These are phyloP conservation scores for Anthopleura sola DNA, from an alignment of 64 coral and sea anemone genomes.

Conservation along the genomic window DNA sequence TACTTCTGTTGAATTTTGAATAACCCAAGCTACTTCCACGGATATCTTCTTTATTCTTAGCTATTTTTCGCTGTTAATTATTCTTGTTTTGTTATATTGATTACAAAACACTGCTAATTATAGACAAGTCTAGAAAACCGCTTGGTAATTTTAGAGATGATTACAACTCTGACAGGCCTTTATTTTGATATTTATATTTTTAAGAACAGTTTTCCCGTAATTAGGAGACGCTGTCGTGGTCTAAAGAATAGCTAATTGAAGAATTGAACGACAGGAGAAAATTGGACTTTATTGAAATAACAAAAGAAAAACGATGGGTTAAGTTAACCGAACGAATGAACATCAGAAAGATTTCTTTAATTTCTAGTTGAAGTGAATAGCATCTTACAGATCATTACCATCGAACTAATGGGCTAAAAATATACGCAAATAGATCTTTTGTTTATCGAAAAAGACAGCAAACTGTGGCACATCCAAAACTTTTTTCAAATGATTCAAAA, in stretches of 20 bases:
- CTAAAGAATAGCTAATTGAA: neutral
- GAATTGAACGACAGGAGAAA: neutral
- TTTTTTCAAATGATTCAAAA: too few species aligned
- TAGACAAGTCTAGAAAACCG: neutral
- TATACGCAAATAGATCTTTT: neutral
- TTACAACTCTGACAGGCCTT: neutral
- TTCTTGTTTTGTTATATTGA: neutral
- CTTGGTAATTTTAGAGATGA: neutral
- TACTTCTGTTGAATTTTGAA: too few species aligned
- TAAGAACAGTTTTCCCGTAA: neutral
- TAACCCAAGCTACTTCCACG: too few species aligned
- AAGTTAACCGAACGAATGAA: neutral
- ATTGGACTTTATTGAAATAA: neutral
- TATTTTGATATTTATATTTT: constrained; percentile 7
- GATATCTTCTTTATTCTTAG: neutral
- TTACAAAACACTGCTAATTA: neutral
- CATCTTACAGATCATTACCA: neutral
- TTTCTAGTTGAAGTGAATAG: neutral
- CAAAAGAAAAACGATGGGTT: neutral
- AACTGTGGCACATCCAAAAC: neutral
- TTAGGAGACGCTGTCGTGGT: neutral
- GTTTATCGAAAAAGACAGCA: neutral
- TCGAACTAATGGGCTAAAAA: neutral
- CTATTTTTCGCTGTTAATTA: neutral
- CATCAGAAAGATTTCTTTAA: neutral